Evolutionary conservation across 2,113 vertebrate species (phyloP).

Genomic region (Mirza zaza): DNA sequence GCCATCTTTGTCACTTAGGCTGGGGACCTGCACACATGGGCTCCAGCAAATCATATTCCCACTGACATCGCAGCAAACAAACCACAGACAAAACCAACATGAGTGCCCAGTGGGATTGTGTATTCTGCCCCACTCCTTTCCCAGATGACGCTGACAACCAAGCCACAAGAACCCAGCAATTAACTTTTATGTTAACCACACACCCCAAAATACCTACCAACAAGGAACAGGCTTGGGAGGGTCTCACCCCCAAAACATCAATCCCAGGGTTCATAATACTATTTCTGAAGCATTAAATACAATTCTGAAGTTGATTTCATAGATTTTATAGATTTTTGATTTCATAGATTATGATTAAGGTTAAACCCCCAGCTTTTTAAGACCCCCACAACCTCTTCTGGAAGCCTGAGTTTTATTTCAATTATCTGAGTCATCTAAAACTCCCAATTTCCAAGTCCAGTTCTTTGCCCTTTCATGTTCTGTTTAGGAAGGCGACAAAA

Average conservation of each 20-base stretch:
- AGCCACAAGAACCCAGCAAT: neutral
- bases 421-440: neutral
- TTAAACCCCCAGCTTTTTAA: neutral
- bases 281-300: neutral
- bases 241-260: neutral
- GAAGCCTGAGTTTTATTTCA: neutral
- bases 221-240: neutral
- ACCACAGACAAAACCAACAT: neutral
- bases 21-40: rapidly evolving
- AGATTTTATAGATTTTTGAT: neutral
- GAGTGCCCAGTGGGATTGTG: neutral
- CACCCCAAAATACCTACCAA: neutral
- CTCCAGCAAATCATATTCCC: neutral
- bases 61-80: neutral
- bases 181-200: neutral
- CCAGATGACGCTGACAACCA: neutral
- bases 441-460: neutral
- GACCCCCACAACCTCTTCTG: neutral
- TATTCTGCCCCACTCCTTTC: neutral
- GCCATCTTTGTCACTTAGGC: neutral
- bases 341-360: neutral
- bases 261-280: neutral
- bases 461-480: neutral
- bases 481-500: neutral
- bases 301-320: neutral